Evolutionary conservation across 1,140 invertebrate species (phyloP), one percentile per base, ranked within the genome.

Genomic region (Drosophila erecta): DNA sequence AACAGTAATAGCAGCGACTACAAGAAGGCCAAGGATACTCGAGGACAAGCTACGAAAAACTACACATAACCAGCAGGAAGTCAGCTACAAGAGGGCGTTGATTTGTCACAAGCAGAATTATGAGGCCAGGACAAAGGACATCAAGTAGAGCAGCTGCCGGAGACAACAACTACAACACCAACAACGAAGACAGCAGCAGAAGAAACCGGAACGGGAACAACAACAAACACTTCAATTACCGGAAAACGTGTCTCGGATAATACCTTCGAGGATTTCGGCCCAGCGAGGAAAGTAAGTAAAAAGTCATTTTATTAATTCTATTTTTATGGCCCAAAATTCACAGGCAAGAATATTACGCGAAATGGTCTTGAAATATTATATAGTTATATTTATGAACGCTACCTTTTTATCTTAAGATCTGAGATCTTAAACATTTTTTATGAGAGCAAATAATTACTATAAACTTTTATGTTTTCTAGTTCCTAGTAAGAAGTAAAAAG

Each of bases 101-200:
- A 89, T 84, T 89, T 89, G 84, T 84, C 84, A 74, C 85, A 89
- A 89, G 72, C 77, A 79, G 72, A 89, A 80, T 89, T 89, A 89
- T 89, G 84, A 84, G 79, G 43, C 61, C 57, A 74, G 58, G 67
- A 72, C 73, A 69, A 58, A 38, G 38, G 61, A 37, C 44, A 65
- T 47, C 64, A 27, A 49, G 15, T 17, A 24, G 49, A 75, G 58
- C 84, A 89, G 83, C 83, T 89, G 79, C 71, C 75, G 44, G 4
- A 22, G 3, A 47, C 17, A 20, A 49, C 37, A 56, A 33, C 33
- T 38, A 15, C 35, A 33, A 17, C 44, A 54, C 5, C 3, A 14
- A 14, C 8, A 27, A 11, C 35, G 17, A 17, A 17, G 17, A 22
- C 47, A 56, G 12, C 8, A 46, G 17, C 12, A 20, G 20, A 24